Base-by-base conservation (phyloP, 2,797 vertebrate genomes). In the Momotus momota region DNA sequence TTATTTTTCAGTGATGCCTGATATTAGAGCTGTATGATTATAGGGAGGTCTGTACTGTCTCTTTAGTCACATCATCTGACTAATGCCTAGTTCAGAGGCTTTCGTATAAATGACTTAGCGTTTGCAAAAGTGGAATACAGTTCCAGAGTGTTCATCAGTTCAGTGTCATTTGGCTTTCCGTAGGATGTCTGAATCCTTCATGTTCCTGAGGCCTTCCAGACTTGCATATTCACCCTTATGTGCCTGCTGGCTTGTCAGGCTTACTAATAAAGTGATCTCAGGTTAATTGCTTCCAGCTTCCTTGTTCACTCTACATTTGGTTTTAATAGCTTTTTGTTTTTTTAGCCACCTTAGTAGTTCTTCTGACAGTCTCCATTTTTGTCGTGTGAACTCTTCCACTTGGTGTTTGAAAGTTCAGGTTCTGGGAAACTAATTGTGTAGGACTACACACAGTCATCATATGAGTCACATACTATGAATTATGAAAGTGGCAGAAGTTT, bases 111-210 rank as follows among this genome's bases (percentile, higher is more conserved):
- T 79, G 35, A 69, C 49, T 86, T 88, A 2, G 16, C 81, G 90
- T 78, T 81, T 85, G 62, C 80, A 86, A 80, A 79, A 51, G 9
- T 66, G 82, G 38, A 74, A 31, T 19, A 10, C 11, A 12, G 29
- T 90, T 95, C 65, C 54, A 93, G 79, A 61, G 62, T 20, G 74
- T 85, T 93, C 83, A 49, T 86, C 80, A 46, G 31, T 14, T 92
- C 72, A 25, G 52, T 57, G 80, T 79, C 40, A 27, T 73, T 55
- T 64, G 51, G 31, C 71, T 94, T 94, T 57, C 69, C 87, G 72
- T 61, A 29, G 81, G 45, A 16, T 86, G 10, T 83, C 62, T 88
- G 80, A 88, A 57, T 74, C 45, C 69, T 94, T 46, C 74, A 57
- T 95, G 60, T 77, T 69, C 43, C 1, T 26, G 48, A 90, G 61